Evolutionary conservation across 2,113 vertebrate genomes (phyloP), one percentile per base, ranked within the genome.

Genomic region (Dryoscopus gambensis): DNA sequence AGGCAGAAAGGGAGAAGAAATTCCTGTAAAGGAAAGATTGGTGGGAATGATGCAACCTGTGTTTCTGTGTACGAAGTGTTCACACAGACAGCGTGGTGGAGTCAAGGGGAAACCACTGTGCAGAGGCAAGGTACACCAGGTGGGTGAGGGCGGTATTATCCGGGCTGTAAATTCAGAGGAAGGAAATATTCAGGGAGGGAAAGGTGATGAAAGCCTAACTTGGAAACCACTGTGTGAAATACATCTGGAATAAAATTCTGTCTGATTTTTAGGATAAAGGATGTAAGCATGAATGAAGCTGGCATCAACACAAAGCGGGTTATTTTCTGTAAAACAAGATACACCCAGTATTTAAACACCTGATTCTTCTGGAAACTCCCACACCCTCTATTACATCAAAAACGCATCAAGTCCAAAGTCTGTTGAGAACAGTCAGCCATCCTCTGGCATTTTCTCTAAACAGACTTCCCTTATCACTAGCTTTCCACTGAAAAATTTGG

Each of bases 391-490:
- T 17, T 49, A 30, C 31, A 77, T 40, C 30, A 24, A 64, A 59
- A 80, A 60, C 0, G 0, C 27, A 37, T 46, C 24, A 46, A 65
- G 9, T 17, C 46, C 35, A 73, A 86, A 88, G 57, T 16, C 10
- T 56, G 13, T 3, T 24, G 60, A 74, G 24, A 89, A n/a, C 9
- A 60, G 44, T 8, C 47, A 71, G 31, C 14, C 15, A n/a, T 10
- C 46, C 46, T 77, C 79, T 37, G 52, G 7, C 33, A 47, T 53
- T 59, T 81, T 52, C 69, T 62, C 31, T 25, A 53, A 78, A 71
- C 0, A 46, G 40, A 39, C 6, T 17, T 15, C 7, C 9, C 22
- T 62, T 73, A 49, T 23, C 0, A 0, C 27, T 27, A 56, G 3
- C 21, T 90, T 82, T 68, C 30, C 62, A 71, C 15, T 23, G 50